Percentiles rank a stretch among this genome's conserved stretches.
phyloP scores from a whole-genome alignment of 2,888 invertebrate species.

The Psococerastis gibbosa region DNA sequence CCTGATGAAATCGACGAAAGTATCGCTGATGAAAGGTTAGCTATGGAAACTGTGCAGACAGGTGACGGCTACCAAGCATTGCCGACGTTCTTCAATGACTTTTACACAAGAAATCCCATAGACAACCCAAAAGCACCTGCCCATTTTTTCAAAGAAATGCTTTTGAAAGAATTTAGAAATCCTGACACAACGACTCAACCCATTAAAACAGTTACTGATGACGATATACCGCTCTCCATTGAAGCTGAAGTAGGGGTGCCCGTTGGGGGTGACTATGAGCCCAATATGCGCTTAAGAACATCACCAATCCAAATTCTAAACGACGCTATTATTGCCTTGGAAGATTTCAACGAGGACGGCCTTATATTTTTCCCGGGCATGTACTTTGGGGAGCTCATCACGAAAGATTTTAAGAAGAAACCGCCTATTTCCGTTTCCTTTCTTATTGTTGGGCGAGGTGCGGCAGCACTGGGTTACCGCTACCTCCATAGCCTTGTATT shows the following conservation, averaged over 20 bases:
- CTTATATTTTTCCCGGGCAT: conserved; percentile 13
- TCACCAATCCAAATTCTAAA: conserved; percentile 13
- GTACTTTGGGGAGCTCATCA: conserved; percentile 12
- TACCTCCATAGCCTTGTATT: background rate
- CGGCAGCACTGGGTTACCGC: conserved; percentile 2
- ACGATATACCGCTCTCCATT: conserved; percentile 12
- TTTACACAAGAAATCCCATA: conserved; percentile 12
- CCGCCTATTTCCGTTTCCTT: conserved; percentile 13
- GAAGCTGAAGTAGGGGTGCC: background rate
- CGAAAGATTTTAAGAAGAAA: conserved; percentile 11
- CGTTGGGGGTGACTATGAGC: background rate
- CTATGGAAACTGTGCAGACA: conserved; percentile 6
- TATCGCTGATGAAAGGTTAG: background rate
- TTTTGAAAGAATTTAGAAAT: background rate
- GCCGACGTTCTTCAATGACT: conserved; percentile 11
- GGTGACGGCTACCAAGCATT: background rate
- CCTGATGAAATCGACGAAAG: conserved; percentile 6
- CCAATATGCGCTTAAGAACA: conserved; percentile 6
- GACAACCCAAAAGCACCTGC: conserved; percentile 10
- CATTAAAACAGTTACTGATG: conserved; percentile 11
- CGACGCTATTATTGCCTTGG: background rate
- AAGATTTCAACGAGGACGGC: background rate
- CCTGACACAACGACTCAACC: background rate
- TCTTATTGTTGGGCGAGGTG: conserved; percentile 13
- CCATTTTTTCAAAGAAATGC: conserved; percentile 4